Evolutionary conservation across 2,113 vertebrate species (phyloP).

Genomic region (Hyperoodon ampullatus): DNA sequence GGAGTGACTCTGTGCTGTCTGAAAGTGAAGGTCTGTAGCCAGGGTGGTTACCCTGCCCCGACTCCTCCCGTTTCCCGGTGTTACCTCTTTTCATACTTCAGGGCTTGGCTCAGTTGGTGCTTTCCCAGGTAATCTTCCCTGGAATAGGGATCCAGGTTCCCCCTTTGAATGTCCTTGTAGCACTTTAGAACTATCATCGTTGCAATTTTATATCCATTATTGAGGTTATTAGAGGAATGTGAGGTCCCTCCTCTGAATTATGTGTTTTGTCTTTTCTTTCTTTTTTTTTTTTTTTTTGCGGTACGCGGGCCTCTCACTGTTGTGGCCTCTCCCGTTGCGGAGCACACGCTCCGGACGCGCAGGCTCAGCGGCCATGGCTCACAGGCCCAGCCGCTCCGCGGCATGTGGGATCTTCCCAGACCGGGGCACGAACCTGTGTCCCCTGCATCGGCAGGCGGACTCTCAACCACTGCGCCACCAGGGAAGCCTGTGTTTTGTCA

Average conservation of each 20-base stretch:
- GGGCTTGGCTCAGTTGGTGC: neutral
- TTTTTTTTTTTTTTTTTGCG: too few relatives aligned
- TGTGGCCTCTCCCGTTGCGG: too few relatives aligned
- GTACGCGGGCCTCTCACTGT: too few relatives aligned
- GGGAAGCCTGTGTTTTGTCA: neutral
- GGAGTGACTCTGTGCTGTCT: rapidly evolving
- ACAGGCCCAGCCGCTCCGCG: too few relatives aligned
- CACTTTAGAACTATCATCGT: neutral
- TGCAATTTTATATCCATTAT: neutral
- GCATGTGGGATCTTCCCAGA: too few relatives aligned
- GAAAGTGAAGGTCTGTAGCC: neutral
- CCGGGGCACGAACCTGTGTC: too few relatives aligned
- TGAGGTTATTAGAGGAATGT: neutral
- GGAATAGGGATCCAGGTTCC: neutral
- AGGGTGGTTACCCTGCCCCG: rapidly evolving
- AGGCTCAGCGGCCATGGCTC: too few relatives aligned
- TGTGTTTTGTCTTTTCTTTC: neutral
- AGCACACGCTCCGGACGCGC: too few relatives aligned
- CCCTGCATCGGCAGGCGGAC: too few relatives aligned
- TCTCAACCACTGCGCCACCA: too few relatives aligned
- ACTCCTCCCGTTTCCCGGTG: neutral
- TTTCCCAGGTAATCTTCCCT: neutral
- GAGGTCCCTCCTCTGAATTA: neutral
- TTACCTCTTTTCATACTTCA: neutral
- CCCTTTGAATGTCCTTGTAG: neutral